A percentile compares a stretch with the other conserved stretches of the same genome.
Conservation (phyloP, 2,888 invertebrate genomes). For the Agrotis clavis region DNA sequence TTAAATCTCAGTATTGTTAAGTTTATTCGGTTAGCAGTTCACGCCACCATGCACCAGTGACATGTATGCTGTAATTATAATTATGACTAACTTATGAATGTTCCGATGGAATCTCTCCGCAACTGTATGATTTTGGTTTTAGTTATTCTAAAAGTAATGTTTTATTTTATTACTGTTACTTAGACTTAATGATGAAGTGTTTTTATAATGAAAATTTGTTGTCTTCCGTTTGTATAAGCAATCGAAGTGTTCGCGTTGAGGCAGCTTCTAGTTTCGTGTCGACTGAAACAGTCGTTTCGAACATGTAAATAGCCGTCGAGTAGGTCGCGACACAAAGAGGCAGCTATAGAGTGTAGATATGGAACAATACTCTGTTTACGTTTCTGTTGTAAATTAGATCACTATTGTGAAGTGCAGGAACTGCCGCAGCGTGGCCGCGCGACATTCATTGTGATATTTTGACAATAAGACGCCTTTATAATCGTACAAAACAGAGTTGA, state of each 20-base stretch:
- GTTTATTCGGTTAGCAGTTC: slow-evolving; percentile 73
- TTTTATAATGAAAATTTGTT: slow-evolving; percentile 70
- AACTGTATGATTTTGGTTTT: slow-evolving; percentile 63
- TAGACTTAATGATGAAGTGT: slow-evolving; percentile 66
- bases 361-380: slow-evolving; percentile 61
- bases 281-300: background rate
- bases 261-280: slow-evolving; percentile 67
- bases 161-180: slow-evolving; percentile 78
- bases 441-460: slow-evolving; percentile 83
- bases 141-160: slow-evolving; percentile 74
- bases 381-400: slow-evolving; percentile 44
- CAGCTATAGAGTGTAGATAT: slow-evolving; percentile 67
- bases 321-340: slow-evolving; percentile 60
- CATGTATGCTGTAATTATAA: slow-evolving; percentile 53
- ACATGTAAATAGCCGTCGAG: slow-evolving; percentile 26
- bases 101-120: slow-evolving; percentile 74
- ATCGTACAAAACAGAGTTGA: slow-evolving; percentile 73
- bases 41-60: slow-evolving; percentile 65
- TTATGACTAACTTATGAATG: slow-evolving; percentile 62
- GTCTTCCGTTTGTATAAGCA: slow-evolving; percentile 85
- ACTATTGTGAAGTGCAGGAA: slow-evolving; percentile 42
- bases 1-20: slow-evolving; percentile 89
- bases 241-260: slow-evolving; percentile 70
- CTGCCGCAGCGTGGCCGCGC: slow-evolving; percentile 54
- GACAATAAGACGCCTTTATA: slow-evolving; percentile 82